A percentile compares a stretch with the other conserved stretches of the same genome.
Conservation (phyloP, 2,888 invertebrate species). For the Prostheceraeus crozeri region DNA sequence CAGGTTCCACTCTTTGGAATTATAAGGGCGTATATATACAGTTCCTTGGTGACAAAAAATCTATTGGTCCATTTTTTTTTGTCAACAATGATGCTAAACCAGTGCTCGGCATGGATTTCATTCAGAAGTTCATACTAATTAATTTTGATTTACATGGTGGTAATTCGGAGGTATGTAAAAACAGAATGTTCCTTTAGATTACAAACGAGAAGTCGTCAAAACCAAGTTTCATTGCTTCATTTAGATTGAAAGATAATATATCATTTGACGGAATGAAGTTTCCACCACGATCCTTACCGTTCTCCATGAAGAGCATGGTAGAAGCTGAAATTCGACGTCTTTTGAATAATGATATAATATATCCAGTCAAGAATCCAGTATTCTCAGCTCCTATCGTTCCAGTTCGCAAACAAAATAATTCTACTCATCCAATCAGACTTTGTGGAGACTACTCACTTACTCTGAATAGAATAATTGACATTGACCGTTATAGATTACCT, state of each 20-base stretch:
- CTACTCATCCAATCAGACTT: constrained; percentile 20
- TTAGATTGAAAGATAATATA: neutral
- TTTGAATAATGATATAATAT: neutral
- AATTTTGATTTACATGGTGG: too few relatives aligned
- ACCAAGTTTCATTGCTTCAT: constrained; percentile 1
- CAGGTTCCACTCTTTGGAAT: too few relatives aligned
- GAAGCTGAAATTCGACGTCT: constrained; percentile 15
- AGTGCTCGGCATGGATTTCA: too few relatives aligned
- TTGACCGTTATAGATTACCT: constrained; percentile 23
- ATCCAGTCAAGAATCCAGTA: constrained; percentile 28
- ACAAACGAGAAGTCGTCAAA: too few relatives aligned
- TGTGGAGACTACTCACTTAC: constrained; percentile 29
- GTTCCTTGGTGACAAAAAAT: too few relatives aligned
- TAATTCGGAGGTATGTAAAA: too few relatives aligned
- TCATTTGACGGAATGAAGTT: constrained; percentile 13
- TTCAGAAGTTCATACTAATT: too few relatives aligned
- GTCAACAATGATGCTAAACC: too few relatives aligned
- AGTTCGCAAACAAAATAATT: constrained; percentile 21
- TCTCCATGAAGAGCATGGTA: constrained; percentile 26
- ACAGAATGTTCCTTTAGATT: too few relatives aligned
- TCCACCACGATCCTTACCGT: constrained; percentile 21
- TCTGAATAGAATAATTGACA: constrained; percentile 30
- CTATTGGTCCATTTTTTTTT: too few relatives aligned
- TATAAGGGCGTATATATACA: too few relatives aligned
- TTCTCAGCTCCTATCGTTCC: constrained; percentile 31